phyloP scores from a whole-genome alignment of 2,797 vertebrate species.

The Staurois parvus region DNA sequence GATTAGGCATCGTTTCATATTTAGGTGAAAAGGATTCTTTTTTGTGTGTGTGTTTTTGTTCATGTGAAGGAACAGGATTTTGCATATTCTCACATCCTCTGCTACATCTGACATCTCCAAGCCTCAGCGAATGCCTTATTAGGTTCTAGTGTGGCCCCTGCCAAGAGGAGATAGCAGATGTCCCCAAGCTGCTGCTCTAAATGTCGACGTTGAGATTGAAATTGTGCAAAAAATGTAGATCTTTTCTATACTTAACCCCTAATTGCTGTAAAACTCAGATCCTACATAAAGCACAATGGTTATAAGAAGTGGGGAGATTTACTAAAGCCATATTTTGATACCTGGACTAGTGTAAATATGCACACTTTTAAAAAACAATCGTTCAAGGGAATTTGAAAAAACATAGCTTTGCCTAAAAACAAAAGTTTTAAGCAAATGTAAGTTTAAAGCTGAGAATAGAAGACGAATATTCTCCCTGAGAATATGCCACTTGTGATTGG shows the following conservation, averaged over 20 bases:
- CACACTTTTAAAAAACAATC: neutral
- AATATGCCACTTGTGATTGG: no score
- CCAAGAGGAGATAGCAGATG: constrained; percentile 54
- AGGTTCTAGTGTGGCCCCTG: constrained; percentile 48
- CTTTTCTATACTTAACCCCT: constrained; percentile 41
- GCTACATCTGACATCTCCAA: constrained; percentile 57
- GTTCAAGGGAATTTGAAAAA: no score
- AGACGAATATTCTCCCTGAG: no score
- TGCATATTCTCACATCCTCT: constrained; percentile 57
- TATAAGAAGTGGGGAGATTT: neutral
- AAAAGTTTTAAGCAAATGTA: no score
- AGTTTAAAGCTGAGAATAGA: no score
- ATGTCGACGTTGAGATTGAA: constrained; percentile 23
- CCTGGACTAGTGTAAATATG: neutral
- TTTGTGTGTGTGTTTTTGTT: constrained; percentile 15
- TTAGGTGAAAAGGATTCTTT: constrained; percentile 6
- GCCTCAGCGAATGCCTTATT: constrained; percentile 58
- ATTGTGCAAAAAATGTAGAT: constrained; percentile 15
- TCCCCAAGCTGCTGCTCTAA: constrained; percentile 46
- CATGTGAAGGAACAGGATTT: constrained; percentile 38
- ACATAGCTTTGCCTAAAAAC: no score
- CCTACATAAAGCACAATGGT: neutral
- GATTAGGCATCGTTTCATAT: neutral
- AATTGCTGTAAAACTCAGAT: neutral
- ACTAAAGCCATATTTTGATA: no score